A percentile compares a stretch with the other conserved stretches of the same genome.
These are phyloP conservation scores for Mugil cephalus DNA, from an alignment of 2,113 vertebrate species.

Conservation along the genomic window DNA sequence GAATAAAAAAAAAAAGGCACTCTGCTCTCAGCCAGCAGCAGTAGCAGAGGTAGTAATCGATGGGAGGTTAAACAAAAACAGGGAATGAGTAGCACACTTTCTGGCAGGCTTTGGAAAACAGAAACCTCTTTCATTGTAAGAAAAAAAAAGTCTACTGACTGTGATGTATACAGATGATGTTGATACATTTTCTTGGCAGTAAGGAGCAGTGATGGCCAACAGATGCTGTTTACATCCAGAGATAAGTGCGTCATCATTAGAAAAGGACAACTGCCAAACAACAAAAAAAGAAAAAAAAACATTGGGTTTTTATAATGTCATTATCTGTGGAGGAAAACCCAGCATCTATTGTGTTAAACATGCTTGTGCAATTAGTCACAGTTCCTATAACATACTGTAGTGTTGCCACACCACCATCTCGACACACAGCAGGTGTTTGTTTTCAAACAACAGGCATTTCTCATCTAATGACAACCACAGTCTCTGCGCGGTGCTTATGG, in stretches of 20 bases:
- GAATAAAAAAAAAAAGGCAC: conserved; percentile 36
- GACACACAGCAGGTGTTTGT: conserved; percentile 63
- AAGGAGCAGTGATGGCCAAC: background rate
- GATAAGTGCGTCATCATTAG: conserved; percentile 1
- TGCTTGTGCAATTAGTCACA: conserved; percentile 38
- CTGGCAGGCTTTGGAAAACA: conserved; percentile 46
- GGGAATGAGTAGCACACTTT: conserved; percentile 53
- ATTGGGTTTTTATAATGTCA: background rate
- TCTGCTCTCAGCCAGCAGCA: conserved; percentile 40
- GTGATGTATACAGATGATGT: conserved; percentile 22
- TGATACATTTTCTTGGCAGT: background rate
- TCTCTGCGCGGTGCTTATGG: conserved; percentile 48
- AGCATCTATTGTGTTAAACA: conserved; percentile 21
- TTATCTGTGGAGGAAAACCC: background rate
- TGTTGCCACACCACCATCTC: conserved; percentile 12
- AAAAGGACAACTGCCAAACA: background rate
- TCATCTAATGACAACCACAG: conserved; percentile 52
- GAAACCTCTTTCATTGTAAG: conserved; percentile 32
- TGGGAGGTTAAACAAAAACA: conserved; percentile 75
- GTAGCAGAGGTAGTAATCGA: conserved; percentile 66
- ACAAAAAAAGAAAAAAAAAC: too few species aligned
- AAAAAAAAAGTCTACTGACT: conserved; percentile 22
- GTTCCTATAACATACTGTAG: conserved; percentile 21
- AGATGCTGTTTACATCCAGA: background rate
- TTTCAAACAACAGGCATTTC: conserved; percentile 60